Evolutionary conservation across 1,140 invertebrate species (phyloP).

Genomic region (Drosophila punjabiensis): DNA sequence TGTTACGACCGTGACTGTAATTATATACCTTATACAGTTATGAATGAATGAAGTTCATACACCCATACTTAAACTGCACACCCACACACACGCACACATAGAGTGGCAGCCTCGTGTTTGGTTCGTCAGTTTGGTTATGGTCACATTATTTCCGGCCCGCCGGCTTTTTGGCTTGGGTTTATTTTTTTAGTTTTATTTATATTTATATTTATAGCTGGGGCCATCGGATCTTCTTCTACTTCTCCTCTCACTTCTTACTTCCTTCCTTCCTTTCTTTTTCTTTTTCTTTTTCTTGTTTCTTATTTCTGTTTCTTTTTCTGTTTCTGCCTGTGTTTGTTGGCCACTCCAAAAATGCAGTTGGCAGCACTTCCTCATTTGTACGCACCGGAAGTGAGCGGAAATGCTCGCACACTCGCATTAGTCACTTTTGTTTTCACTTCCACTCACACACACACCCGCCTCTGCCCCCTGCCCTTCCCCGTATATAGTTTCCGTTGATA

Average conservation of each 20-base stretch:
- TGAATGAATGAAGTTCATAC: constrained; percentile 64
- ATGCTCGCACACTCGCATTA: constrained; percentile 70
- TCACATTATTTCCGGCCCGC: constrained; percentile 77
- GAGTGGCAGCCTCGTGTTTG: constrained; percentile 15
- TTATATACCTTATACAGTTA: constrained; percentile 54
- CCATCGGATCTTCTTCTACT: constrained; percentile 18
- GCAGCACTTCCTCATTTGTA: constrained; percentile 75
- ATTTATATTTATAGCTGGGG: constrained; percentile 67
- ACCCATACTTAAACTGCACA: constrained; percentile 3
- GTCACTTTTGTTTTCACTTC: constrained; percentile 81
- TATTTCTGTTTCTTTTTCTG: not conserved
- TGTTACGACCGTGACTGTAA: constrained; percentile 34
- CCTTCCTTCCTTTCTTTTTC: constrained; percentile 4
- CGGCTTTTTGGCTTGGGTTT: constrained; percentile 41
- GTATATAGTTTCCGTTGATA: constrained; percentile 47
- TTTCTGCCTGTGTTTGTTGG: constrained; percentile 22
- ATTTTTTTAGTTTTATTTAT: constrained; percentile 14
- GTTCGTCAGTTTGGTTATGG: constrained; percentile 56
- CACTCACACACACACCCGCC: constrained; percentile 12
- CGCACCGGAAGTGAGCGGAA: constrained; percentile 78
- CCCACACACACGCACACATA: not conserved
- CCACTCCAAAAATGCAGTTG: constrained; percentile 61
- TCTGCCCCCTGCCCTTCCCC: not conserved
- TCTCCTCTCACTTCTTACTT: constrained; percentile 22
- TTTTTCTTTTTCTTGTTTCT: constrained; percentile 6